Percentiles rank a stretch among this genome's conserved stretches.
Evolutionary conservation across 2,797 vertebrate genomes (phyloP).

Genomic region (Caiman crocodilus): DNA sequence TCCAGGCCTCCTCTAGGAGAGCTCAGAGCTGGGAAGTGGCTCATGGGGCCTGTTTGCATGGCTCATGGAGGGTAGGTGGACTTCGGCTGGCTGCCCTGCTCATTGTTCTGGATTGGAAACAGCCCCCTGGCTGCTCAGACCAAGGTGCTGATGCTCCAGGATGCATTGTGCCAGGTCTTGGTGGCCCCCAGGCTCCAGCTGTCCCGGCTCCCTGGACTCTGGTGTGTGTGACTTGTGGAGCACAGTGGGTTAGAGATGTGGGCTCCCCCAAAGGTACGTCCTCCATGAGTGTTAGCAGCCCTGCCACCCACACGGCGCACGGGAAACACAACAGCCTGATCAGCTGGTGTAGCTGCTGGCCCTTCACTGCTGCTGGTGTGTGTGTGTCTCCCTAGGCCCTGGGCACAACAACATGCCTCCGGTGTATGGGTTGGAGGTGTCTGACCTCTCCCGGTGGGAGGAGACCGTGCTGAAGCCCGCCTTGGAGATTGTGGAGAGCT

Average conservation of each 20-base stretch:
- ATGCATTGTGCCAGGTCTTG: too few species aligned
- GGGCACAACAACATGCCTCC: constrained; percentile 86
- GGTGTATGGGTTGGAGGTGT: constrained; percentile 92
- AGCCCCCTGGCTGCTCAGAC: neutral
- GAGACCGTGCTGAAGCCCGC: constrained; percentile 91
- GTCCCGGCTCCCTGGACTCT: neutral
- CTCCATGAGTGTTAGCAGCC: neutral
- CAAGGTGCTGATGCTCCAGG: neutral
- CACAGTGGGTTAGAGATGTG: neutral
- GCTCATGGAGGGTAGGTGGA: rapidly evolving
- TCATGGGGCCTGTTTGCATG: neutral
- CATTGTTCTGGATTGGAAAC: neutral
- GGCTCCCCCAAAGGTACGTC: neutral
- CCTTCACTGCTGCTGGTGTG: neutral
- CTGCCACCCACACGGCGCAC: neutral
- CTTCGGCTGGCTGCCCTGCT: rapidly evolving
- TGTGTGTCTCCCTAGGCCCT: constrained; percentile 82
- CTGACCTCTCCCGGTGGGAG: constrained; percentile 90
- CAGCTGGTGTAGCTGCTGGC: neutral
- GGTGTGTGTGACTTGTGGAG: neutral
- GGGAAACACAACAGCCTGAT: too few species aligned
- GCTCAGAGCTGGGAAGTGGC: neutral
- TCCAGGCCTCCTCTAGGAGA: rapidly evolving
- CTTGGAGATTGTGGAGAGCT: constrained; percentile 90
- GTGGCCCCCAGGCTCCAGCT: neutral